Evolutionary conservation across 2,113 vertebrate genomes (phyloP).

Genomic region (Anoura caudifer): DNA sequence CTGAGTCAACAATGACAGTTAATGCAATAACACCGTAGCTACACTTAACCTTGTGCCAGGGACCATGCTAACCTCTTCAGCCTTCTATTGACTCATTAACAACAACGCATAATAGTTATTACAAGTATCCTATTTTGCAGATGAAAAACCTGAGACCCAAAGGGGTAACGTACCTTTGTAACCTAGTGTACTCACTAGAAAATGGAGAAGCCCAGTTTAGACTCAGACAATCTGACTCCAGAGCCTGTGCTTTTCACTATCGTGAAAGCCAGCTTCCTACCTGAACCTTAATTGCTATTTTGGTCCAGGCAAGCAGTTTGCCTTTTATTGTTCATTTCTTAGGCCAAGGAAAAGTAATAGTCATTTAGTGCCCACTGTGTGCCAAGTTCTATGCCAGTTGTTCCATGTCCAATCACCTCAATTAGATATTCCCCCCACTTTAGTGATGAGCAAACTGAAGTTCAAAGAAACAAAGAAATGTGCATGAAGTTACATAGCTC

Average conservation of each 20-base stretch:
- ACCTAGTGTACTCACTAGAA: neutral
- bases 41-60: neutral
- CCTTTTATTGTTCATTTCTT: slow-evolving; percentile 2
- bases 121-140: neutral
- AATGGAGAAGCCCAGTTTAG: neutral
- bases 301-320: neutral
- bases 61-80: neutral
- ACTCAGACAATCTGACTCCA: neutral
- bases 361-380: neutral
- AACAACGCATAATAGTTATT: neutral
- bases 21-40: neutral
- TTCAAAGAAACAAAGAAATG: neutral
- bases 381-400: neutral
- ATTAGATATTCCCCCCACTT: neutral
- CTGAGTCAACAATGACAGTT: neutral
- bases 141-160: neutral
- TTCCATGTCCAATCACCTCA: neutral
- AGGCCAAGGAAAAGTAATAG: neutral
- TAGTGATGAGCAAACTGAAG: neutral
- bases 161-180: neutral
- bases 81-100: neutral
- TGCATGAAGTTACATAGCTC: neutral
- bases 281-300: neutral
- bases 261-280: neutral
- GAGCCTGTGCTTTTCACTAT: neutral